Evolutionary conservation across 2,888 invertebrate genomes (phyloP).

Genomic region (Meiosimyza platycephala): DNA sequence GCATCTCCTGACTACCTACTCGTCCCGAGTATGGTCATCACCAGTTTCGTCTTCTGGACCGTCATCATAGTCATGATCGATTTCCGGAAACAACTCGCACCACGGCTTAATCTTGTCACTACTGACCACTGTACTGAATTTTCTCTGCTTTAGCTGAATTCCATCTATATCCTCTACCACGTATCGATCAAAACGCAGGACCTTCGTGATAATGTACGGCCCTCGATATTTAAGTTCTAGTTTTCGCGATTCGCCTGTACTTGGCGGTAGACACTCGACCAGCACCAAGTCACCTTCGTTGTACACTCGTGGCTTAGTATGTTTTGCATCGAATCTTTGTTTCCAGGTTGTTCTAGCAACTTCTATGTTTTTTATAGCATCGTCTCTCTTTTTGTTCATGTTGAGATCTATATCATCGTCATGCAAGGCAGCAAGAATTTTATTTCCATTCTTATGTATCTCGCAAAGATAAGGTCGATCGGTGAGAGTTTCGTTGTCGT

Average conservation of each 20-base stretch:
- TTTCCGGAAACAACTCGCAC: conserved; percentile 33
- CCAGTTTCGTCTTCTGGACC: no score
- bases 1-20: no score
- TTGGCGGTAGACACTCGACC: conserved; percentile 36
- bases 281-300: conserved; percentile 33
- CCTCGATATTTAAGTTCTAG: conserved; percentile 28
- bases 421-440: no score
- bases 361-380: no score
- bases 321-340: no score
- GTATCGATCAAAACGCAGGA: conserved; percentile 43
- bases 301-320: conserved; percentile 14
- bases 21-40: no score
- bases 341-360: no score
- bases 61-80: conserved; percentile 29
- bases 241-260: conserved; percentile 32
- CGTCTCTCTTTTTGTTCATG: no score
- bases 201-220: conserved; percentile 34
- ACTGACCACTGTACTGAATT: conserved; percentile 35
- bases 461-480: conserved; percentile 40
- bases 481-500: conserved; percentile 40
- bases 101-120: conserved; percentile 41
- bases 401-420: no score
- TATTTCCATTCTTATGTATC: conserved; percentile 37
- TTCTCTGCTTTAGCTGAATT: conserved; percentile 22
- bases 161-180: conserved; percentile 37